These are phyloP conservation scores for Idaea dimidiata DNA, from an alignment of 2,888 invertebrate genomes.

Conservation along the genomic window DNA sequence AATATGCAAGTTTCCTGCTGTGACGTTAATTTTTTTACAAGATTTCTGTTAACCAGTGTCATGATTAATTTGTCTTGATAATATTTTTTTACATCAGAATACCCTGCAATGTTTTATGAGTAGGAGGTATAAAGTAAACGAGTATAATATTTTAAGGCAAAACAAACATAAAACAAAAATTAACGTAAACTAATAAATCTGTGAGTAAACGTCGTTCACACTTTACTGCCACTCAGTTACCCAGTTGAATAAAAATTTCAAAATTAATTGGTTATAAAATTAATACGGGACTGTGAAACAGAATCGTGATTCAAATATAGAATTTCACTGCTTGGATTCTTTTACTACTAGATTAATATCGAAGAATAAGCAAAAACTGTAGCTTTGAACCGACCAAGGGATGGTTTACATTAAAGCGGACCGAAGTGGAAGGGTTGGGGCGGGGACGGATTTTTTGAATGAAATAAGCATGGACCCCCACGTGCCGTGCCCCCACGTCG, in stretches of 20 bases:
- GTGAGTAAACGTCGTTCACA: not conserved
- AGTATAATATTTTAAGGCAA: not conserved
- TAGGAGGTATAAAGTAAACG: not conserved
- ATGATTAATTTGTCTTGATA: too few relatives aligned
- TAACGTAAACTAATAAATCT: constrained; percentile 1
- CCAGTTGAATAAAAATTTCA: not conserved
- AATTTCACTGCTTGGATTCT: not conserved
- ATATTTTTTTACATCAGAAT: not conserved
- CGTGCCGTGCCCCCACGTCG: too few relatives aligned
- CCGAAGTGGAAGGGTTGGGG: not conserved
- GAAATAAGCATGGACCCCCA: too few relatives aligned
- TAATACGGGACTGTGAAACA: not conserved
- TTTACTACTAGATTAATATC: not conserved
- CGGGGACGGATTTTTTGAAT: too few relatives aligned
- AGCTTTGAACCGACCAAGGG: not conserved
- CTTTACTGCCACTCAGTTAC: constrained; percentile 1
- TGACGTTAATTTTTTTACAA: too few relatives aligned
- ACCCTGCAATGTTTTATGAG: not conserved
- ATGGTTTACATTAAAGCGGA: not conserved
- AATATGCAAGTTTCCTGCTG: too few relatives aligned
- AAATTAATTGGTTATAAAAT: not conserved
- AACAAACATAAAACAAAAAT: not conserved
- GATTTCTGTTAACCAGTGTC: too few relatives aligned
- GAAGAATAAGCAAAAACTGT: not conserved
- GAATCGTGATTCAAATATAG: not conserved